These are phyloP conservation scores for Idris sp. DNA, from an alignment of 1,140 invertebrate species.

Conservation along the genomic window DNA sequence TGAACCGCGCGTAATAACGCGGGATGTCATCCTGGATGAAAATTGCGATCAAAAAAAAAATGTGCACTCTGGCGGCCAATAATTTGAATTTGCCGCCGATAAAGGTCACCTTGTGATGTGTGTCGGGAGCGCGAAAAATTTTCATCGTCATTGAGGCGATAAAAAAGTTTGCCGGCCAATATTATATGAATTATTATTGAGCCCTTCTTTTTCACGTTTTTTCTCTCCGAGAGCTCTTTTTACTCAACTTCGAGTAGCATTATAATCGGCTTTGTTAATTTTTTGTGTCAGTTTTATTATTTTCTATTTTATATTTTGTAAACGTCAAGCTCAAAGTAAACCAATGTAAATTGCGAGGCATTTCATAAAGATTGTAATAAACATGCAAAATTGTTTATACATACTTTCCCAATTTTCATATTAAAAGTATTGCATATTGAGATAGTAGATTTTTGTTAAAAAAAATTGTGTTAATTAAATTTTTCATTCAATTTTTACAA, in stretches of 20 bases:
- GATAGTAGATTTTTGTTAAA: not conserved
- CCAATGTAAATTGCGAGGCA: slow-evolving; percentile 13
- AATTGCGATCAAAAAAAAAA: slow-evolving; percentile 13
- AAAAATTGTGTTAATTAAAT: too few species aligned
- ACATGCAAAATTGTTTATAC: slow-evolving; percentile 23
- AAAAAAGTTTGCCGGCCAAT: slow-evolving; percentile 37
- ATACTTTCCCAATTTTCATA: slow-evolving; percentile 18
- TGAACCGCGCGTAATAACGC: slow-evolving; percentile 32
- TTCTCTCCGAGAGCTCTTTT: slow-evolving; percentile 28
- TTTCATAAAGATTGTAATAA: slow-evolving; percentile 31
- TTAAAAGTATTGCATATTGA: not conserved
- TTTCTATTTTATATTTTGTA: slow-evolving; percentile 11
- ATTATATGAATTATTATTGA: slow-evolving; percentile 47
- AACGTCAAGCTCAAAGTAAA: slow-evolving; percentile 26
- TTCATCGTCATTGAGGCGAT: slow-evolving; percentile 34
- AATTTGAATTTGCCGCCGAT: slow-evolving; percentile 37
- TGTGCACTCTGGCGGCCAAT: slow-evolving; percentile 5
- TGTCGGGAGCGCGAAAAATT: slow-evolving; percentile 25
- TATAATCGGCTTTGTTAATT: slow-evolving; percentile 30
- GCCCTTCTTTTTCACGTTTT: too few species aligned
- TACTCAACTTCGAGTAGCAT: slow-evolving; percentile 30
- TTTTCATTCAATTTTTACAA: too few species aligned
- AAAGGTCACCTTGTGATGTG: slow-evolving; percentile 41
- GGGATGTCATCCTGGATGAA: slow-evolving; percentile 36
- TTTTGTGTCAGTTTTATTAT: slow-evolving; percentile 13